Conservation (phyloP, 2,113 vertebrate genomes). For the Riparia riparia region DNA sequence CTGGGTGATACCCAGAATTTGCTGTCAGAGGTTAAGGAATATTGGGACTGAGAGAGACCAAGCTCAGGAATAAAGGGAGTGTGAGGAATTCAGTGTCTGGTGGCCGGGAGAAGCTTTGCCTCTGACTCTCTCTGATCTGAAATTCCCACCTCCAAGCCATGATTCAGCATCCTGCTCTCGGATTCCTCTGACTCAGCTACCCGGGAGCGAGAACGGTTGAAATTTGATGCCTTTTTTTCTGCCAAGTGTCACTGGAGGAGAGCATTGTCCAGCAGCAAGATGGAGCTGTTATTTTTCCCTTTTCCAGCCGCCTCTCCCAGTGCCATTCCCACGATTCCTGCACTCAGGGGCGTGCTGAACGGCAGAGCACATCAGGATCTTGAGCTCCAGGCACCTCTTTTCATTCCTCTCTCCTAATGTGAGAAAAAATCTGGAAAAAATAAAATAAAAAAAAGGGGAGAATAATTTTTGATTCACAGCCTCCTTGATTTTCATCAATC, state of each 20-base stretch:
- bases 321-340: not conserved
- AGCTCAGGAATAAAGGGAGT: not conserved
- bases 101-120: not conserved
- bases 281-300: not conserved
- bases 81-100: not conserved
- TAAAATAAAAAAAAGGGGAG: not conserved
- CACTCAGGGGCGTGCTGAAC: not conserved
- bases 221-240: not conserved
- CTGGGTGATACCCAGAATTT: not conserved
- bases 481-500: conserved; percentile 48
- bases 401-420: not conserved
- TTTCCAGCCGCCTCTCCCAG: not conserved
- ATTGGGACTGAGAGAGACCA: not conserved
- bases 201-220: not conserved
- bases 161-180: not conserved
- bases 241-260: not conserved
- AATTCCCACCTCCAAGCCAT: not conserved
- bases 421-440: no score
- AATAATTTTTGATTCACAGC: conserved; percentile 12
- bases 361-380: not conserved
- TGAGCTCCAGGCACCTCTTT: not conserved
- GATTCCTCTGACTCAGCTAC: conserved; percentile 16
- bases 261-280: not conserved
- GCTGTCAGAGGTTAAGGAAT: not conserved
- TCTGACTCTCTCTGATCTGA: not conserved